Evolutionary conservation across 2,888 invertebrate species (phyloP), one percentile per base, ranked within the genome.

Genomic region (Agrochola macilenta): DNA sequence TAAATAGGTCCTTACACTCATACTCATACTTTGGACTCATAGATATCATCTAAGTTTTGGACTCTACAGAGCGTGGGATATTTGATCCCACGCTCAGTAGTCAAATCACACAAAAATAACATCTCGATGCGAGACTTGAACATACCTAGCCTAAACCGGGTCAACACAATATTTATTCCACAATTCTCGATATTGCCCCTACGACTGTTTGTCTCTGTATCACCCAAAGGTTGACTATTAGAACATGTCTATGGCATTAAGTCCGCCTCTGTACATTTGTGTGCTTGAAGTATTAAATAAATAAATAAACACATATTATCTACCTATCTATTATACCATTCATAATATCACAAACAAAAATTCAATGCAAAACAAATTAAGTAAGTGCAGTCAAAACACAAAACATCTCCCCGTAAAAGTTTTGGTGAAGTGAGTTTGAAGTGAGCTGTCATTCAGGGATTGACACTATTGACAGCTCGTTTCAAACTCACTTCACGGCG

Each of bases 61-160:
- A 20, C 52, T 57, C n/a, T 58, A 39, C 5, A 20, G n/a, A 58
- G 26, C 43, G 17, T 30, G 23, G 11, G 0, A 57, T 52, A 2
- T 20, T 52, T 52, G 20, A 49, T 7, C 49, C 49, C 17, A 49
- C 49, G 49, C 17, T 52, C 20, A 52, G 20, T 52, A 9, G 20
- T 57, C 14, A 46, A 57, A 30, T 69, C n/a, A 12, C n/a, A 35
- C 20, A 26, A 23, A 71, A 49, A 23, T 49, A 54, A 43, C 11
- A 35, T 76, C 35, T 77, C 78, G 8, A 78, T 77, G 52, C 26
- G n/a, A 54, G 54, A 77, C 3, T 46, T 5, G 17, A 46, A 63
- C 63, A 20, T 46, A 26, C 2, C 2, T 17, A 23, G 7, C 11
- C 7, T 26, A 23, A 14, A n/a, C 12, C 30, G 12, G 20, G 17